Evolutionary conservation across 2,888 invertebrate genomes (phyloP), one percentile per base, ranked within the genome.

Genomic region (Melikaiella ostensackeni): DNA sequence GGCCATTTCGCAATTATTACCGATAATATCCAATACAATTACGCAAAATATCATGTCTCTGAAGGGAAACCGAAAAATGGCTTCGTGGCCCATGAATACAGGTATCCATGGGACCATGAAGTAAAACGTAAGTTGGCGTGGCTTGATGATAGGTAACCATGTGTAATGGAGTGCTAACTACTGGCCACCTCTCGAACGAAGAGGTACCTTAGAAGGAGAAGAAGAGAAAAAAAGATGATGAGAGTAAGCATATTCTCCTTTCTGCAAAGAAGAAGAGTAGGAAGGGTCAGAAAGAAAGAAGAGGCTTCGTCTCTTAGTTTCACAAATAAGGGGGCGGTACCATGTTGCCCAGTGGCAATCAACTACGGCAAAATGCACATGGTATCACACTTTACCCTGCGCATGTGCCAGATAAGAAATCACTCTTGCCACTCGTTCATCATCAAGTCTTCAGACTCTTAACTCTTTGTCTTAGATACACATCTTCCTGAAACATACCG

Each of bases 151-250:
- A 88, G 89, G 88, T 88, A 88, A 90, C 88, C 88, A 87, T 88
- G 86, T 89, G 89, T 89, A 89, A 89, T 89, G 87, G 89, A 88
- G 90, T 89, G 89, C 87, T 89, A 89, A 89, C 89, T 90, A 87
- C 86, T 84, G 88, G 84, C 88, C 88, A 89, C 88, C 87, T 89
- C 85, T 86, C 85, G 85, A 81, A 83, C 82, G 85, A 86, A 84
- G 82, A 81, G 79, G 79, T 80, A 80, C 63, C 77, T 73, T 77
- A 46, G 62, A 70, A 70, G 55, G 61, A 61, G 55, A 62, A 57
- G 50, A 62, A 62, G 75, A 70, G 61, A 62, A 50, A 64, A 73
- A 78, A 55, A 64, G n/a, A 75, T 33, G 57, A n/a, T 30, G 57
- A 76, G 61, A 64, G 46, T 21, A 75, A 75, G 42, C 21, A 46